Evolutionary conservation across 2,888 invertebrate species (phyloP).

Genomic region (Stenodema calcarata): DNA sequence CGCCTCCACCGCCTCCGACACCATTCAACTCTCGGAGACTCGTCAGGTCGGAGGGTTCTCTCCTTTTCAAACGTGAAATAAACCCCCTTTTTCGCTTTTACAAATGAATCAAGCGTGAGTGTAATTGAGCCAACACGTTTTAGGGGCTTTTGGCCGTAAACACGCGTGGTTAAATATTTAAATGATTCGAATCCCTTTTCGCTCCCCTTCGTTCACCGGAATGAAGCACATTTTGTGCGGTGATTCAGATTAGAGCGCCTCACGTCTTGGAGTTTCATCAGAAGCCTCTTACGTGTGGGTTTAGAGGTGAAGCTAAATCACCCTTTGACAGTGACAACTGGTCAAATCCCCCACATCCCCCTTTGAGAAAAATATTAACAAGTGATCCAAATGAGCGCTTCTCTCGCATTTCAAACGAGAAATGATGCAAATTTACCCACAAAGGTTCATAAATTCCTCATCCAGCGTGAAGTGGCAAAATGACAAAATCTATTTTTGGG

Average conservation of each 20-base stretch:
- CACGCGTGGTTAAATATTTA: slow-evolving; percentile 20
- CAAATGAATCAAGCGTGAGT: background rate
- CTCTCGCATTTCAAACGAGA: too few relatives aligned
- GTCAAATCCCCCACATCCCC: too few relatives aligned
- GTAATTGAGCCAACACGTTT: background rate
- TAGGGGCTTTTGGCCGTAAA: background rate
- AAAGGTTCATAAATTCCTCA: too few relatives aligned
- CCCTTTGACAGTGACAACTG: too few relatives aligned
- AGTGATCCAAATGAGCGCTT: too few relatives aligned
- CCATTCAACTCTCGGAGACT: background rate
- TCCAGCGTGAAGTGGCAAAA: too few relatives aligned
- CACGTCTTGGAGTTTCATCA: too few relatives aligned
- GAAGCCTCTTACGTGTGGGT: too few relatives aligned
- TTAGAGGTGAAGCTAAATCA: too few relatives aligned
- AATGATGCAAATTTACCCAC: too few relatives aligned
- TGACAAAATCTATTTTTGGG: too few relatives aligned
- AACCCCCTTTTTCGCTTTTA: slow-evolving; percentile 1
- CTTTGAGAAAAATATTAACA: too few relatives aligned
- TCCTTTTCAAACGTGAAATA: background rate
- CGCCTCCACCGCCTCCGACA: background rate
- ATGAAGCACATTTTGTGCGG: background rate
- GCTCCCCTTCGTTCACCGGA: background rate
- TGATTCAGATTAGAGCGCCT: background rate
- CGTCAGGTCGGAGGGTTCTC: background rate
- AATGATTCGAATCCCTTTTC: background rate